Evolutionary conservation across 1,140 invertebrate genomes (phyloP).

Genomic region (Wiebesia pumilae): DNA sequence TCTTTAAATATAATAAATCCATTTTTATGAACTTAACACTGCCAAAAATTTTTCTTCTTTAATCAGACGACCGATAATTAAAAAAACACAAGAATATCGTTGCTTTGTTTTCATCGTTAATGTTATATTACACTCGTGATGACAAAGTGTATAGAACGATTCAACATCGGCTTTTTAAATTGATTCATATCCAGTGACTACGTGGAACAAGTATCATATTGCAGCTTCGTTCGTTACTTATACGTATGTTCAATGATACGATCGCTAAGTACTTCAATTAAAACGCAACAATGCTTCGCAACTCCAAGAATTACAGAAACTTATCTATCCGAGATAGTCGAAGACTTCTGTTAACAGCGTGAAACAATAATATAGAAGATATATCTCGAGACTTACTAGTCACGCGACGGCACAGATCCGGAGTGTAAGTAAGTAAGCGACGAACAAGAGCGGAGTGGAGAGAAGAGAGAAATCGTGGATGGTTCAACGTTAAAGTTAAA

Average conservation of each 20-base stretch:
- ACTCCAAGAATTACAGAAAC: not conserved
- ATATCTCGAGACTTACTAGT: not conserved
- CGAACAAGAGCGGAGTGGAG: not conserved
- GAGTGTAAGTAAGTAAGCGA: not conserved
- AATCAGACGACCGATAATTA: no score
- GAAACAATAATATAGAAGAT: not conserved
- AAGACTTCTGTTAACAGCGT: not conserved
- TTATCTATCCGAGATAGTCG: slow-evolving; percentile 1
- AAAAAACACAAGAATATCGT: no score
- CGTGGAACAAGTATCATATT: not conserved
- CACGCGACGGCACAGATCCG: not conserved
- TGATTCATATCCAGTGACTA: not conserved
- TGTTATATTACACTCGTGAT: not conserved
- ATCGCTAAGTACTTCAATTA: not conserved
- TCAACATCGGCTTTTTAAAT: not conserved
- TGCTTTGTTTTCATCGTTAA: not conserved
- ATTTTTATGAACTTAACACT: no score
- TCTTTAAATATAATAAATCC: no score
- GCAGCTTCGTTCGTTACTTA: not conserved
- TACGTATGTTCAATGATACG: not conserved
- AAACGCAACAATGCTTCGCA: not conserved
- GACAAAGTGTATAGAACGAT: not conserved
- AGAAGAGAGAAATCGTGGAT: not conserved
- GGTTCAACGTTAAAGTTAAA: not conserved
- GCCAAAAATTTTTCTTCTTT: no score